Evolutionary conservation across 2,797 vertebrate species (phyloP).

Genomic region (Chelon auratus): DNA sequence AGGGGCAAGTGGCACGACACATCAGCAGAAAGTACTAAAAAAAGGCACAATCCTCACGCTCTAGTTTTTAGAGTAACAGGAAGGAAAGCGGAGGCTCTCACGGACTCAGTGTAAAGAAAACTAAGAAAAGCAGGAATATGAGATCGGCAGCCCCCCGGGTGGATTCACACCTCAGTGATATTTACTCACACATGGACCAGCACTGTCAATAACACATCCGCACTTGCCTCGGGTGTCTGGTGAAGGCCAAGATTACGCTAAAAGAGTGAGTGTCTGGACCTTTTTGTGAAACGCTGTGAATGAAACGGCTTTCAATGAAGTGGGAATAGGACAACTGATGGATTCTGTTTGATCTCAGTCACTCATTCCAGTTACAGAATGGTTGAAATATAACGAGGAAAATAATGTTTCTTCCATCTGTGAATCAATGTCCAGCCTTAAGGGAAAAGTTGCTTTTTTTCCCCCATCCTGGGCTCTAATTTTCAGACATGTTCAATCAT

Average conservation of each 20-base stretch:
- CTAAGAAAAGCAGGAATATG: constrained; percentile 44
- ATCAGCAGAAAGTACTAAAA: background rate
- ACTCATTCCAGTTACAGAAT: background rate
- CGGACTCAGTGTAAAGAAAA: constrained; percentile 17
- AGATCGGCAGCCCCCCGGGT: constrained; percentile 47
- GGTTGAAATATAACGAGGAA: background rate
- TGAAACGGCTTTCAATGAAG: constrained; percentile 36
- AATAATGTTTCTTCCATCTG: background rate
- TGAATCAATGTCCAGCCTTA: background rate
- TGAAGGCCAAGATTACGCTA: constrained; percentile 29
- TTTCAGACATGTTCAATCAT: no score
- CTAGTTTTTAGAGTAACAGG: constrained; percentile 10
- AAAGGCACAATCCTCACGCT: constrained; percentile 1
- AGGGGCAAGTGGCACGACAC: constrained; percentile 14
- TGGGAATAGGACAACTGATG: background rate
- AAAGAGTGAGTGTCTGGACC: constrained; percentile 14
- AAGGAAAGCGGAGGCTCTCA: constrained; percentile 13
- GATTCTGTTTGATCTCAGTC: constrained; percentile 1
- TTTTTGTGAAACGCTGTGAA: constrained; percentile 31
- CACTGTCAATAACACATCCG: constrained; percentile 66
- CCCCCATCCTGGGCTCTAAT: no score
- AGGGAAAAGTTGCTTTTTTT: no score
- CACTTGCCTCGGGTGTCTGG: constrained; percentile 35
- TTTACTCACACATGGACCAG: constrained; percentile 47
- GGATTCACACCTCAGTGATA: constrained; percentile 71